Base-by-base conservation (phyloP, 2,888 invertebrate species). In the Hypsopygia costalis region DNA sequence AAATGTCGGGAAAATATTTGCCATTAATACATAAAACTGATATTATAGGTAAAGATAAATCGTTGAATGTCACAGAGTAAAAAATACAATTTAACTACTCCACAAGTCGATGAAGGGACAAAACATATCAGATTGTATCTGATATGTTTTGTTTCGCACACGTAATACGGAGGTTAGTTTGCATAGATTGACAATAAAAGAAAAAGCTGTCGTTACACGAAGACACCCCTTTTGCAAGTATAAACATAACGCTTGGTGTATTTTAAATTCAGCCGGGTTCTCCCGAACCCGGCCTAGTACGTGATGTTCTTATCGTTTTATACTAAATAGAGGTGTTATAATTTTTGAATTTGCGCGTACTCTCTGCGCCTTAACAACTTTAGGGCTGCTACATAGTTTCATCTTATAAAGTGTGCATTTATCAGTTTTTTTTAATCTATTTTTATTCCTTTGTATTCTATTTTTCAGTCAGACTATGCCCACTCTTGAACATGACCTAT, bases 271-370 rank as follows among this genome's bases (percentile, higher is more conserved):
- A 49, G 55, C 46, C 62, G 56, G 63, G 68, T 57, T 67, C 67
- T n/a, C 25, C 25, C 25, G 25, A 5, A 25, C 2, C 25, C 3
- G 58, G 78, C 77, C 81, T 77, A 68, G 52, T 56, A 87, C 87
- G 87, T 88, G 87, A 69, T 81, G 74, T 78, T 82, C 85, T 86
- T 87, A 85, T 62, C 67, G 51, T 65, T 65, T 75, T 74, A 77
- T 76, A 69, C 68, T 71, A 77, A 78, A 81, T 77, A 80, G 38
- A 37, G 72, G 63, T 60, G 64, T 64, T 62, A 61, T 62, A 52
- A 64, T 66, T 69, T 71, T 55, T 59, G 66, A 69, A 64, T 66
- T 63, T 63, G 70, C 64, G 70, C 68, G 64, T 62, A 65, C 68
- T 58, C 46, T 53, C 4, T 4, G 54, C 37, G 38, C 41, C 48